Conservation (phyloP, 2,888 invertebrate species). For the Ophion slaviceki region DNA sequence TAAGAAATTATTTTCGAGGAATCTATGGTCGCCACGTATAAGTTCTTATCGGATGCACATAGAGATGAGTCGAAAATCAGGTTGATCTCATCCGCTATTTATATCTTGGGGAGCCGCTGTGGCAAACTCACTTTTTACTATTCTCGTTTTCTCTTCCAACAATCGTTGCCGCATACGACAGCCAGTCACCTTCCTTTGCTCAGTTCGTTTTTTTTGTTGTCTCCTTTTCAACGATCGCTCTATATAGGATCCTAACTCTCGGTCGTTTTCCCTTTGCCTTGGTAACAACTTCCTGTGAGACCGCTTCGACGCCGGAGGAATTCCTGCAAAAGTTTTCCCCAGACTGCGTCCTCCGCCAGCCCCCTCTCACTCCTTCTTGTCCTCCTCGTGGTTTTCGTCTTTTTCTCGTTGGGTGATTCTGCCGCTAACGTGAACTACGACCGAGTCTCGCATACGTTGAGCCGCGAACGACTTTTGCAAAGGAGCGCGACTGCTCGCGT, state of each 20-base stretch:
- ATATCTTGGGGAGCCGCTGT: conserved; percentile 26
- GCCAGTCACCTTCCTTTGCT: conserved; percentile 24
- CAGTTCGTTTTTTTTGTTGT: conserved; percentile 27
- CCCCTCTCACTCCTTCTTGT: not conserved
- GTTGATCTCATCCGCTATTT: conserved; percentile 45
- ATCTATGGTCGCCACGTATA: not conserved
- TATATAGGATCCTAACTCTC: conserved; percentile 43
- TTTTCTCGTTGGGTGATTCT: conserved; percentile 15
- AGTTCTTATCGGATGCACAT: not conserved
- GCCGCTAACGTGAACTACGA: conserved; percentile 60
- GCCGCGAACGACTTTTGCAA: conserved; percentile 32
- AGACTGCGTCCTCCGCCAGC: conserved; percentile 4
- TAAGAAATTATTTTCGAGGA: not conserved
- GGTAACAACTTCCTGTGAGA: conserved; percentile 41
- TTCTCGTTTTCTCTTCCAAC: conserved; percentile 1
- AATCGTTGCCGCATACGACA: conserved; percentile 10
- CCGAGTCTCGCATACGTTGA: conserved; percentile 63
- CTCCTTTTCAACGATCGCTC: conserved; percentile 11
- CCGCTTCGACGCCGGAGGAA: conserved; percentile 57
- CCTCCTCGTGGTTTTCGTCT: not conserved
- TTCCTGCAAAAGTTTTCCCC: conserved; percentile 63
- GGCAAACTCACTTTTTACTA: conserved; percentile 4
- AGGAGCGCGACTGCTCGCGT: not conserved
- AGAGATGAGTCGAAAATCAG: conserved; percentile 19
- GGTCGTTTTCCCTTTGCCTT: conserved; percentile 19